These are phyloP conservation scores for Antitype chi DNA, from an alignment of 2,888 invertebrate species.

Conservation along the genomic window DNA sequence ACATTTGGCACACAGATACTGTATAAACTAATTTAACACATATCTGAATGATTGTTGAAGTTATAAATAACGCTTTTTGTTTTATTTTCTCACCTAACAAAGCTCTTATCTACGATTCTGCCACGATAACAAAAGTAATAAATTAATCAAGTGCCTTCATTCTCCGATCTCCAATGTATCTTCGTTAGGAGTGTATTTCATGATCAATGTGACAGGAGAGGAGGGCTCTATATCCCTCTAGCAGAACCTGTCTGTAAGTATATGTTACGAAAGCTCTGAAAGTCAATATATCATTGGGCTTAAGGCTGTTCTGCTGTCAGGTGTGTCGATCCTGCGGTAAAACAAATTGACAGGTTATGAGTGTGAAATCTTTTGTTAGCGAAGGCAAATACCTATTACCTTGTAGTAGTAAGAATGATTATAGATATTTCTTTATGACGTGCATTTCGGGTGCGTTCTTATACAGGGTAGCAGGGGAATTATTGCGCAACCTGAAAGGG, in stretches of 20 bases:
- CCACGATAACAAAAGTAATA: conserved; percentile 29
- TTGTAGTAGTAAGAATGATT: no score
- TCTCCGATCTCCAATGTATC: conserved; percentile 32
- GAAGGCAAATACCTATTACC: neutral
- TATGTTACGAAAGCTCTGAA: conserved; percentile 1
- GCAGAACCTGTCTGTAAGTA: neutral
- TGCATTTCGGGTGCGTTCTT: no score
- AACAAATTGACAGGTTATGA: conserved; percentile 13
- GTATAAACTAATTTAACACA: no score
- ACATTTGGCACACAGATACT: no score
- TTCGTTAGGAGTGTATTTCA: conserved; percentile 36
- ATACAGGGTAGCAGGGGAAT: neutral
- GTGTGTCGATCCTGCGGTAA: neutral
- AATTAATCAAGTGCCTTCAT: conserved; percentile 20
- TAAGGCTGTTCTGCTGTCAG: neutral
- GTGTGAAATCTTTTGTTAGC: conserved; percentile 5
- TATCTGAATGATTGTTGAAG: neutral
- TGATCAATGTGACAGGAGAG: conserved; percentile 24
- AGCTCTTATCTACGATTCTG: neutral
- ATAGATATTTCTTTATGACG: neutral
- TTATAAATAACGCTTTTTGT: neutral
- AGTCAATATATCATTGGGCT: conserved; percentile 29
- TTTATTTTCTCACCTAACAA: neutral
- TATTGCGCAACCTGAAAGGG: no score
- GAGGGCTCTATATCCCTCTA: neutral